phyloP scores from a whole-genome alignment of 2,888 invertebrate species.

The Dioctria rufipes region DNA sequence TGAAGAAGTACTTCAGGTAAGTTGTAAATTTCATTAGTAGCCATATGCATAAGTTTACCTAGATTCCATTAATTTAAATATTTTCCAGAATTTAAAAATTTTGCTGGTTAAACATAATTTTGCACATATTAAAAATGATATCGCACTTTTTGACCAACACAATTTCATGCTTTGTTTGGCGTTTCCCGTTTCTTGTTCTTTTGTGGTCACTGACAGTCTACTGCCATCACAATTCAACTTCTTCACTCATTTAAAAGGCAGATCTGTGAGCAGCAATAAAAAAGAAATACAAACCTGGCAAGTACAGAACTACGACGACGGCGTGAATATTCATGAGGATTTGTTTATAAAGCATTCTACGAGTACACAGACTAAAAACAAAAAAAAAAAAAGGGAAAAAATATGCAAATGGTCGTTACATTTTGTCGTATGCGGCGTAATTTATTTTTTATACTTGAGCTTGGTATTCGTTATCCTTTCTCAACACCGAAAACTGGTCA shows the following conservation, averaged over 20 bases:
- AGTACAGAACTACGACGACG: slow-evolving; percentile 16
- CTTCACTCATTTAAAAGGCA: slow-evolving; percentile 49
- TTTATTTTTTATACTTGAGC: slow-evolving; percentile 44
- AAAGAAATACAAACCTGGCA: slow-evolving; percentile 33
- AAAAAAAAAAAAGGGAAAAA: slow-evolving; percentile 33
- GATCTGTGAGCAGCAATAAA: slow-evolving; percentile 39
- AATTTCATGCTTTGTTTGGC: slow-evolving; percentile 11
- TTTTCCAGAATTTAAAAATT: too few relatives aligned
- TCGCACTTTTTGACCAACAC: slow-evolving; percentile 7
- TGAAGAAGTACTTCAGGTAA: too few relatives aligned
- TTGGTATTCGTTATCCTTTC: slow-evolving; percentile 4
- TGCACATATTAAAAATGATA: not conserved
- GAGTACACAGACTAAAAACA: slow-evolving; percentile 12
- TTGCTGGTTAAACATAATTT: too few relatives aligned
- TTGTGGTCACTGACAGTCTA: slow-evolving; percentile 32
- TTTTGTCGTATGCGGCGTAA: slow-evolving; percentile 42
- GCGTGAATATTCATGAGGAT: slow-evolving; percentile 49
- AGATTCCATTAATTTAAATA: too few relatives aligned
- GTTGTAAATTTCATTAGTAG: too few relatives aligned
- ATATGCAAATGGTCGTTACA: slow-evolving; percentile 48
- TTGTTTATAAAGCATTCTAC: slow-evolving; percentile 43
- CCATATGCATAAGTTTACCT: too few relatives aligned
- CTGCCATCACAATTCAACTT: slow-evolving; percentile 48
- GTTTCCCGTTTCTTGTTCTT: slow-evolving; percentile 33
- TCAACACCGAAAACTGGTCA: slow-evolving; percentile 4